Conservation (phyloP, 1,140 invertebrate species). For the Drosophila repletoides region DNA sequence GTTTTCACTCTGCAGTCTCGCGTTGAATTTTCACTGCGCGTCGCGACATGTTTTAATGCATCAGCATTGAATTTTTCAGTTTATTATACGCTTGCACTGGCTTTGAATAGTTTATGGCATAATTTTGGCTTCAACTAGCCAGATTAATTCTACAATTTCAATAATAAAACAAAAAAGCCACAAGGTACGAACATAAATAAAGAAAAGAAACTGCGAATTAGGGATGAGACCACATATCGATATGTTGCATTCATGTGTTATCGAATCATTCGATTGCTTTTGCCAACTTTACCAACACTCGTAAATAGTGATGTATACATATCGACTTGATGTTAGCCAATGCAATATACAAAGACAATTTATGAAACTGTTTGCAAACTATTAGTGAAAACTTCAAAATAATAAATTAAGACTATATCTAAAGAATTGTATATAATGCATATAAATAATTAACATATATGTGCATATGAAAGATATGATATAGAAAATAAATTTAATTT, state of each 20-base stretch:
- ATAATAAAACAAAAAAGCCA: slow-evolving; percentile 60
- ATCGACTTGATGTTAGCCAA: too few relatives aligned
- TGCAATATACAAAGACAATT: too few relatives aligned
- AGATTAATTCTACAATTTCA: slow-evolving; percentile 26
- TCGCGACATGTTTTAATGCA: slow-evolving; percentile 48
- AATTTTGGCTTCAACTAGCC: slow-evolving; percentile 18
- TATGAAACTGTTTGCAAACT: too few relatives aligned
- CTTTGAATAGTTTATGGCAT: slow-evolving; percentile 30
- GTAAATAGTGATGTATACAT: too few relatives aligned
- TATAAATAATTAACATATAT: too few relatives aligned
- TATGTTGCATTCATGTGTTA: neutral
- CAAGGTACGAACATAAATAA: slow-evolving; percentile 78
- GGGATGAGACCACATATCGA: slow-evolving; percentile 11
- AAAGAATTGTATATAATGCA: too few relatives aligned
- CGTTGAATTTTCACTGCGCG: slow-evolving; percentile 58
- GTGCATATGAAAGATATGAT: too few relatives aligned
- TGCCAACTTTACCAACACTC: neutral
- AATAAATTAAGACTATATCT: too few relatives aligned
- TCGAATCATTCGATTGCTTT: slow-evolving; percentile 13
- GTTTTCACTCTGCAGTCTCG: slow-evolving; percentile 66
- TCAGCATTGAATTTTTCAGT: slow-evolving; percentile 12
- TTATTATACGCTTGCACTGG: slow-evolving; percentile 20
- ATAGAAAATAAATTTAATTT: too few relatives aligned
- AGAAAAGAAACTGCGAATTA: slow-evolving; percentile 59
- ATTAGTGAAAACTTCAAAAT: too few relatives aligned